Base-by-base conservation (phyloP, 2,888 invertebrate genomes). In the Drosophila demipolita region DNA sequence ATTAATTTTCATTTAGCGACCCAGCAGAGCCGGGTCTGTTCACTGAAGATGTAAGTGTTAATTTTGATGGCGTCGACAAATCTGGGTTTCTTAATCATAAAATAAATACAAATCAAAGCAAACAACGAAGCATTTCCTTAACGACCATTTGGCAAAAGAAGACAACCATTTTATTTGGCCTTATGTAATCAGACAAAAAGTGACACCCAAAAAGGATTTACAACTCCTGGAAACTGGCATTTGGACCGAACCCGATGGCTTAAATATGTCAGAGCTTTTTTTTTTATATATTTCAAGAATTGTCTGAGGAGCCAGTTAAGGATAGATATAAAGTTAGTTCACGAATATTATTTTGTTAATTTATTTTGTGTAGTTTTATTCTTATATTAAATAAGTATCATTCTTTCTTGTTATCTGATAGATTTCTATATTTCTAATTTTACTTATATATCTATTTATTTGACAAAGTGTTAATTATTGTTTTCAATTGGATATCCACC, bases 1-100 rank as follows among this genome's bases (percentile, higher is more conserved):
- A 82, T 82, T 82, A 74, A 82, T 82, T 87, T 82, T 87, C 87
- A 82, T 82, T 82, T 83, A 68, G 52, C 59, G 40, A 33, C 42
- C 53, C 36, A 52, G 35, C 29, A 26, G 36, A 50, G 36, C 48
- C 42, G 6, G 6, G 20, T 12, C 29, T 2, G 26, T 26, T 52
- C 9, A 23, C 12, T n/a, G 11, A 4, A 3, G 54, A n/a, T 23
- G 6, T 6, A n/a, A 15, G 48, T 17, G 42, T 29, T 11, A n/a
- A 36, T n/a, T 15, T 59, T 76, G 63, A 68, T 78, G 64, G 59
- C 55, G 50, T 59, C 40, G 35, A 65, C 80, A 69, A 80, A 83
- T 75, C 76, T 76, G 80, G 61, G 64, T 63, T 76, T 61, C 65
- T 66, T 83, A 80, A 80, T 80, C 83, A 80, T 66, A 75, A 80